phyloP scores from a whole-genome alignment of 2,888 invertebrate species.

The Lathronympha strigana region DNA sequence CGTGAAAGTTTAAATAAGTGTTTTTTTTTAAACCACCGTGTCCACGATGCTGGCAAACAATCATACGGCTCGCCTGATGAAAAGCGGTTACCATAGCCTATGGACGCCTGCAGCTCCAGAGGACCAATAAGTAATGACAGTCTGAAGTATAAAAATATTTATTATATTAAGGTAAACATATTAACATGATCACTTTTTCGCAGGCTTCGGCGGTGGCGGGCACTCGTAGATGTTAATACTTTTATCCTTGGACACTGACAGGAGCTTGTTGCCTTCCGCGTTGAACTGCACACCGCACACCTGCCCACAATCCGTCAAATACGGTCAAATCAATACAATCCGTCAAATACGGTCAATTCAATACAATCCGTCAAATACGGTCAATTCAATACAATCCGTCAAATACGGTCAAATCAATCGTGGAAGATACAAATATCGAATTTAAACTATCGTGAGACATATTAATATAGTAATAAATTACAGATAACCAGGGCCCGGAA shows the following conservation, averaged over 20 bases:
- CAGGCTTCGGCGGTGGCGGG: conserved; percentile 75
- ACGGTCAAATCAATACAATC: conserved; percentile 53
- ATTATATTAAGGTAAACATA: background rate
- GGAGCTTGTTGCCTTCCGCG: conserved; percentile 89
- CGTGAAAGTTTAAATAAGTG: too few relatives aligned
- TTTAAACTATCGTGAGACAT: too few relatives aligned
- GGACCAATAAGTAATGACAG: background rate
- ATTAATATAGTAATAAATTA: too few relatives aligned
- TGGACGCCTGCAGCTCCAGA: too few relatives aligned
- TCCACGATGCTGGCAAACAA: too few relatives aligned
- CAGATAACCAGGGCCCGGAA: too few relatives aligned
- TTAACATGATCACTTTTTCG: conserved; percentile 45
- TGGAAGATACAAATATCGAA: too few relatives aligned
- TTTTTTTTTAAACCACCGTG: too few relatives aligned
- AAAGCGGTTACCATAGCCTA: too few relatives aligned
- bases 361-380: background rate
- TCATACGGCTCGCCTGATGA: too few relatives aligned
- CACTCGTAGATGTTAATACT: conserved; percentile 93
- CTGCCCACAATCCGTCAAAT: conserved; percentile 65
- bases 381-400: background rate
- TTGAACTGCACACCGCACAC: conserved; percentile 95
- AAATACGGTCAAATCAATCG: background rate
- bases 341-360: background rate
- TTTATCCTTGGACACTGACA: conserved; percentile 96
- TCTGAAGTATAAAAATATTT: background rate